These are phyloP conservation scores for Gallirallus australis DNA, from an alignment of 2,797 vertebrate genomes.

Conservation along the genomic window DNA sequence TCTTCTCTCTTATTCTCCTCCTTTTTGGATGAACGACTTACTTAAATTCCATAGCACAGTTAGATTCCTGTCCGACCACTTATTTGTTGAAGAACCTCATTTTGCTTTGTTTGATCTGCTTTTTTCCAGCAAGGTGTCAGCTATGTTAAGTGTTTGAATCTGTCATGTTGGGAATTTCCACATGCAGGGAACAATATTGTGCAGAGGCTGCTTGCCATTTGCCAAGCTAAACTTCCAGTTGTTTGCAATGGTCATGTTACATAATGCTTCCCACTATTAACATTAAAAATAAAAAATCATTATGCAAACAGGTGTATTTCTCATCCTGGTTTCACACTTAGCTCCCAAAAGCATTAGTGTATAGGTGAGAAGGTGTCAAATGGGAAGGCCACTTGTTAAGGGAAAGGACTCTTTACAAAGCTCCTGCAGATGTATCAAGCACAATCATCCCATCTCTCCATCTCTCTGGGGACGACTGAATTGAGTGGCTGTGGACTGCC, in stretches of 20 bases:
- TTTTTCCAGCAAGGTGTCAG: background rate
- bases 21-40: background rate
- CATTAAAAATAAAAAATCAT: background rate
- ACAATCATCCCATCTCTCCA: background rate
- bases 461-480: background rate
- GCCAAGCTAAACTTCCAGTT: constrained; percentile 51
- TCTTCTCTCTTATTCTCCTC: background rate
- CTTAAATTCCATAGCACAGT: background rate
- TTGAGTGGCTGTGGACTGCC: background rate
- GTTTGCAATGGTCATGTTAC: constrained; percentile 24
- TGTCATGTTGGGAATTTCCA: constrained; percentile 12
- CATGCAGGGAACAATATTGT: background rate
- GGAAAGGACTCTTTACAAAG: background rate
- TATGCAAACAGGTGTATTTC: constrained; percentile 48
- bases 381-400: background rate
- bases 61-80: background rate
- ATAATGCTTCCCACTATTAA: constrained; percentile 42
- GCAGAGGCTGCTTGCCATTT: background rate
- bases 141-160: constrained; percentile 2
- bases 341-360: constrained; percentile 3
- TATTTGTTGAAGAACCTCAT: background rate
- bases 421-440: background rate
- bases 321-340: constrained; percentile 56
- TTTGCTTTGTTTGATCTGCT: background rate
- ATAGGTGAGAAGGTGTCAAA: constrained; percentile 44